phyloP scores from a whole-genome alignment of 2,888 invertebrate genomes.

The Harmothoe impar region DNA sequence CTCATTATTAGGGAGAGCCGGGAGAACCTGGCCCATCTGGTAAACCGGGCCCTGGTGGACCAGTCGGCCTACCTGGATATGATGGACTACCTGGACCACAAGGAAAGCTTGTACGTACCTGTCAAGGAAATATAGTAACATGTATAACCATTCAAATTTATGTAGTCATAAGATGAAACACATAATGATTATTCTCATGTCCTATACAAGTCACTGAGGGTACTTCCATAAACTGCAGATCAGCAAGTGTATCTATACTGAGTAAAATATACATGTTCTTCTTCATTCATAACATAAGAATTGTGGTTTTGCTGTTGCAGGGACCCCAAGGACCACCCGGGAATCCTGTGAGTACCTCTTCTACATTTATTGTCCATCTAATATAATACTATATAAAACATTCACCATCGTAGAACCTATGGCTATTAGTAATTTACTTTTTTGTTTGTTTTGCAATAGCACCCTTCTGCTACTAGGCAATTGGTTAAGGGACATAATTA shows the following conservation, averaged over 20 bases:
- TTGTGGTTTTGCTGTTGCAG: neutral
- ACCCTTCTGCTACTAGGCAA: constrained; percentile 17
- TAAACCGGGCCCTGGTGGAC: constrained; percentile 85
- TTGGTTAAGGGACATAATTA: too few relatives aligned
- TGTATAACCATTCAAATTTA: neutral
- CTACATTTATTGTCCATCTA: neutral
- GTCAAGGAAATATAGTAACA: neutral
- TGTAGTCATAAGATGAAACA: too few relatives aligned
- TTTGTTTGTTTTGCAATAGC: neutral
- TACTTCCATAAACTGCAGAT: too few relatives aligned
- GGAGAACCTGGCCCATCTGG: constrained; percentile 85
- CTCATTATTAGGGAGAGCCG: constrained; percentile 78
- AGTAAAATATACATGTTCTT: too few relatives aligned
- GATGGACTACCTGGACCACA: constrained; percentile 77
- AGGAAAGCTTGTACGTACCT: constrained; percentile 70
- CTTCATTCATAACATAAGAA: neutral
- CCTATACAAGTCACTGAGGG: too few relatives aligned
- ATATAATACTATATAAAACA: neutral
- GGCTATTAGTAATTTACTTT: neutral
- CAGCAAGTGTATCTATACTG: too few relatives aligned
- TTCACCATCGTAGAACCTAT: neutral
- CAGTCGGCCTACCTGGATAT: constrained; percentile 83
- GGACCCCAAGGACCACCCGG: constrained; percentile 61
- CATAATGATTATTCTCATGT: too few relatives aligned
- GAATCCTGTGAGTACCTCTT: constrained; percentile 41